These are phyloP conservation scores for Reticulitermes speratus DNA, from an alignment of 1,140 invertebrate species.

Conservation along the genomic window DNA sequence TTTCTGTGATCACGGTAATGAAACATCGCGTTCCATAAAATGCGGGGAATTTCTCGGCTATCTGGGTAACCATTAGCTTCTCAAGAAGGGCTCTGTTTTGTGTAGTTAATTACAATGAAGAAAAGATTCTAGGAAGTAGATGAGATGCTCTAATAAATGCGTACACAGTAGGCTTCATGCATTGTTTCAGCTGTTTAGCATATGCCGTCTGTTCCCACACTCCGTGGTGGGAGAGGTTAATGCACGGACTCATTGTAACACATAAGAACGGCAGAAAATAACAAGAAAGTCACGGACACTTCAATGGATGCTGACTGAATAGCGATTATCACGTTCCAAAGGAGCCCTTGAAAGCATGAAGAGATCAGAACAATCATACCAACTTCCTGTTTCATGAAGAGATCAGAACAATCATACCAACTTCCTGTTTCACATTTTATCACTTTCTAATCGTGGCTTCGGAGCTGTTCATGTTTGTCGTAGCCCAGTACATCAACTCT, in stretches of 20 bases:
- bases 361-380: background rate
- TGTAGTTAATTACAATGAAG: too few relatives aligned
- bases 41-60: too few relatives aligned
- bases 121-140: background rate
- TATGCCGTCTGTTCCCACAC: background rate
- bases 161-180: background rate
- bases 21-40: too few relatives aligned
- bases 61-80: too few relatives aligned
- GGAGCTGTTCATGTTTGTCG: too few relatives aligned
- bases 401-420: background rate
- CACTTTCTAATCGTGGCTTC: too few relatives aligned
- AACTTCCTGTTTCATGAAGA: background rate
- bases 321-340: background rate
- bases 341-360: background rate
- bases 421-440: background rate
- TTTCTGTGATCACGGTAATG: too few relatives aligned
- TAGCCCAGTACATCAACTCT: too few relatives aligned
- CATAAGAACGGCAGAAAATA: background rate
- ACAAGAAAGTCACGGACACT: background rate
- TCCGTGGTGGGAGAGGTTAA: conserved; percentile 3
- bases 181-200: background rate
- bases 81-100: too few relatives aligned
- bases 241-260: background rate
- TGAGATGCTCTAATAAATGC: background rate
- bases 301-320: background rate